Percentiles rank a stretch among this genome's conserved stretches.
Conservation (phyloP, 2,888 invertebrate genomes). For the Tipula helvola region DNA sequence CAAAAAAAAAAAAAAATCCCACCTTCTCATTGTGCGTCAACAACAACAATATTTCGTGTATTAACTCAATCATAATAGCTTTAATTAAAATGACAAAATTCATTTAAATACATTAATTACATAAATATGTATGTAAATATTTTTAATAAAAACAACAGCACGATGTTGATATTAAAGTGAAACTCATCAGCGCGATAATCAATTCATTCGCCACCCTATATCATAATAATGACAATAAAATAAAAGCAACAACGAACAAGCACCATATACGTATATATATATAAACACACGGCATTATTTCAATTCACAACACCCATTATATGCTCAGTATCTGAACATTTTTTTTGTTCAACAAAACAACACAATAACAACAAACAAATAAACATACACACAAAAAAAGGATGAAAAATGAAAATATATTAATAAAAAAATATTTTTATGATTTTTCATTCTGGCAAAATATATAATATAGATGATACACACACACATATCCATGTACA, state of each 20-base stretch:
- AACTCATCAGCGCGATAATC: not conserved
- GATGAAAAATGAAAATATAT: not conserved
- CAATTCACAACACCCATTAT: not conserved
- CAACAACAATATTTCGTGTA: not conserved
- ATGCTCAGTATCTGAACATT: not conserved
- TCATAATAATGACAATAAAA: not conserved
- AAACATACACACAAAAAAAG: not conserved
- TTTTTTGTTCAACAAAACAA: not conserved
- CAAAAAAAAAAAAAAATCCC: not conserved
- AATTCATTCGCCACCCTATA: not conserved
- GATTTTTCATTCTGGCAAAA: not conserved
- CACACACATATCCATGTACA: not conserved
- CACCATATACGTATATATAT: not conserved
- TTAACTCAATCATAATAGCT: not conserved
- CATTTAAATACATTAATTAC: not conserved
- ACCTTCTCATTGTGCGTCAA: not conserved
- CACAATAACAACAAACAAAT: not conserved
- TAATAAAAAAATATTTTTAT: slow-evolving; percentile 4
- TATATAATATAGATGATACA: not conserved
- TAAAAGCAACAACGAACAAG: not conserved
- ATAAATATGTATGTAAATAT: not conserved
- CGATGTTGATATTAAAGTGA: not conserved
- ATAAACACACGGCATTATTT: not conserved
- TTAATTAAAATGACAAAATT: not conserved
- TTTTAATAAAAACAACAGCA: not conserved